phyloP scores from a whole-genome alignment of 2,888 invertebrate species.

The Dastarcus helophoroides region DNA sequence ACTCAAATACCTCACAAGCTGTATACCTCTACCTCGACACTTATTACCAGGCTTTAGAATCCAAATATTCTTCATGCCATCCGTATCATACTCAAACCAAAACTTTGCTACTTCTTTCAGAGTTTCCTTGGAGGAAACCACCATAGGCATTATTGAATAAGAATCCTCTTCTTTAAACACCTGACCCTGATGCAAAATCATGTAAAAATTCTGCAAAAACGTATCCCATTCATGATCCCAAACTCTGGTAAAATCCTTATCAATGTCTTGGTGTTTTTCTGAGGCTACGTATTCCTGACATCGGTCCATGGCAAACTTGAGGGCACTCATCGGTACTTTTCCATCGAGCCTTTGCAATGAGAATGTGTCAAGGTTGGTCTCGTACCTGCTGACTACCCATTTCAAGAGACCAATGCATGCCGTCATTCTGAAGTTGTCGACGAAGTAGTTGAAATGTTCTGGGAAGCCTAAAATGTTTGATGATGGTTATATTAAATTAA shows the following conservation, averaged over 20 bases:
- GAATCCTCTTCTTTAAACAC: slow-evolving; percentile 22
- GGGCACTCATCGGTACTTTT: slow-evolving; percentile 59
- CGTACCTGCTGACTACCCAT: slow-evolving; percentile 51
- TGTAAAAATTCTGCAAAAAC: slow-evolving; percentile 59
- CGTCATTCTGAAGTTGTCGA: slow-evolving; percentile 82
- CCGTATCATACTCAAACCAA: slow-evolving; percentile 76
- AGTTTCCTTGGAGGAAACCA: slow-evolving; percentile 45
- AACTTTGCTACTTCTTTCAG: slow-evolving; percentile 54
- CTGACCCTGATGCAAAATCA: slow-evolving; percentile 52
- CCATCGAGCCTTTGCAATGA: slow-evolving; percentile 46
- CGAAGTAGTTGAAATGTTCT: slow-evolving; percentile 71
- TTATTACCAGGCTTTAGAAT: slow-evolving; percentile 85
- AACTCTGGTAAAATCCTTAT: slow-evolving; percentile 43
- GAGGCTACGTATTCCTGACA: slow-evolving; percentile 65
- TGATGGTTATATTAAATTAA: no score
- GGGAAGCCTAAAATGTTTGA: slow-evolving; percentile 46
- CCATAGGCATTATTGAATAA: slow-evolving; percentile 16
- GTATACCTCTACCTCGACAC: slow-evolving; percentile 84
- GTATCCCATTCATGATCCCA: slow-evolving; percentile 88
- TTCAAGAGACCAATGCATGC: slow-evolving; percentile 77
- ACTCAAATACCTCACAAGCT: slow-evolving; percentile 72
- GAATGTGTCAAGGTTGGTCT: slow-evolving; percentile 41
- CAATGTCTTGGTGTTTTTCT: slow-evolving; percentile 65
- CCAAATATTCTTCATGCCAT: slow-evolving; percentile 85
- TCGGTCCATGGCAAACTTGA: slow-evolving; percentile 73